Conservation (phyloP, 53 echinoderm and acorn worm species). For the Astropecten irregularis region DNA sequence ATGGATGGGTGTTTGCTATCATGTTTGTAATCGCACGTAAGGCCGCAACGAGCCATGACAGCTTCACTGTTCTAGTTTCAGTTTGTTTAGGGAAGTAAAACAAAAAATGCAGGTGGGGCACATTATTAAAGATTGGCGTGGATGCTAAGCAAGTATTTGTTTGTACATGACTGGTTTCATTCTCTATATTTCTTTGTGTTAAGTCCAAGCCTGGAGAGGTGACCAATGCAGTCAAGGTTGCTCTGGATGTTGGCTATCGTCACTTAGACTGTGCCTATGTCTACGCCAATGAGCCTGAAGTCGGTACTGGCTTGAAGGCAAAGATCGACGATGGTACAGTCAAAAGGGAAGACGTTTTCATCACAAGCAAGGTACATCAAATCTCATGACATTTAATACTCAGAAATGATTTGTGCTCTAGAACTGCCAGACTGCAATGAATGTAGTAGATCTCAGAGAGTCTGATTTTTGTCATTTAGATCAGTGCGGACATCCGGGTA, state of each 20-base stretch:
- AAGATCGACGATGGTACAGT: slow-evolving; percentile 87
- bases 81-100: too few relatives aligned
- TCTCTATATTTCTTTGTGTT: background rate
- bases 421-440: too few relatives aligned
- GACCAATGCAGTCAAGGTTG: slow-evolving; percentile 72
- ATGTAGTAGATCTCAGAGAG: too few relatives aligned
- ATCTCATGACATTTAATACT: too few relatives aligned
- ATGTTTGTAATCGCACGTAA: too few relatives aligned
- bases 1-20: too few relatives aligned
- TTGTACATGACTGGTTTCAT: too few relatives aligned
- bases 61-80: too few relatives aligned
- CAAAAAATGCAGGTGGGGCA: too few relatives aligned
- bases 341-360: slow-evolving; percentile 86
- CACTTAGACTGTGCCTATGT: slow-evolving; percentile 83
- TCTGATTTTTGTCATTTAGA: background rate
- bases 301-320: slow-evolving; percentile 77
- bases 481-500: background rate
- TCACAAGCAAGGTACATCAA: slow-evolving; percentile 83
- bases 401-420: background rate
- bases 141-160: too few relatives aligned
- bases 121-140: too few relatives aligned
- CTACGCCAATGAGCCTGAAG: slow-evolving; percentile 80
- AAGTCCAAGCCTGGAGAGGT: slow-evolving; percentile 86
- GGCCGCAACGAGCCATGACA: too few relatives aligned
- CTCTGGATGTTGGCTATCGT: slow-evolving; percentile 86